A percentile compares a stretch with the other conserved stretches of the same genome.
phyloP scores from a whole-genome alignment of 1,140 invertebrate genomes.

The Calephelis virginiensis region DNA sequence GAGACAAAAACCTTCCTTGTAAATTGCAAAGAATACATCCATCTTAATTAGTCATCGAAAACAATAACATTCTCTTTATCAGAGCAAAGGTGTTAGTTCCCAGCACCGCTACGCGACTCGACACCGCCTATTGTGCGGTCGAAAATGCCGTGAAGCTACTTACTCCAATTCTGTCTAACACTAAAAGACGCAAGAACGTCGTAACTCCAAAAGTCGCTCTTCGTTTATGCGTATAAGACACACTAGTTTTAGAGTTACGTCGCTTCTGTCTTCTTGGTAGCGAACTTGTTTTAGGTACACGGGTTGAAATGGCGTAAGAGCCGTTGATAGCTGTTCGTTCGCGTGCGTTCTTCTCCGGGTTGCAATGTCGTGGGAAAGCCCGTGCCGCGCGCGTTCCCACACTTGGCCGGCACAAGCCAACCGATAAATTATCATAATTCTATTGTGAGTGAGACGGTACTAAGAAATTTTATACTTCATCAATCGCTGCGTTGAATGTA shows the following conservation, averaged over 20 bases:
- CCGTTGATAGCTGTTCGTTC: constrained; percentile 32
- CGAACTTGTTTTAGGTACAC: constrained; percentile 18
- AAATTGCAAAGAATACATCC: constrained; percentile 7
- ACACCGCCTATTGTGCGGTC: constrained; percentile 72
- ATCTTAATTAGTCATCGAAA: constrained; percentile 68
- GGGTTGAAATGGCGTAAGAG: constrained; percentile 51
- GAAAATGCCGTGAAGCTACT: constrained; percentile 75
- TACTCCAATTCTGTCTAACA: constrained; percentile 73
- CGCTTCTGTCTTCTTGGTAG: constrained; percentile 48
- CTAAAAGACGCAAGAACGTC: constrained; percentile 46
- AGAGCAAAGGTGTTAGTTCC: constrained; percentile 67
- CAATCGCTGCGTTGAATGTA: constrained; percentile 74
- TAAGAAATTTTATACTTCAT: constrained; percentile 78
- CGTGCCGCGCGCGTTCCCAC: constrained; percentile 74
- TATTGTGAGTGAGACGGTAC: constrained; percentile 77
- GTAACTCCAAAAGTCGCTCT: constrained; percentile 42
- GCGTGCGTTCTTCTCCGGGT: constrained; percentile 52
- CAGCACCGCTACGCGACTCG: constrained; percentile 71
- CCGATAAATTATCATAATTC: constrained; percentile 79
- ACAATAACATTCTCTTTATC: constrained; percentile 67
- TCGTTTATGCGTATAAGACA: constrained; percentile 34
- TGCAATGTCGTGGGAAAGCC: constrained; percentile 69
- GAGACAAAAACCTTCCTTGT: background rate
- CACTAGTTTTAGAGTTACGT: constrained; percentile 28
- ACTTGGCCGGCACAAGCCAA: constrained; percentile 77